Evolutionary conservation across 1,140 invertebrate genomes (phyloP), one percentile per base, ranked within the genome.

Genomic region (Parasteatoda tepidariorum): DNA sequence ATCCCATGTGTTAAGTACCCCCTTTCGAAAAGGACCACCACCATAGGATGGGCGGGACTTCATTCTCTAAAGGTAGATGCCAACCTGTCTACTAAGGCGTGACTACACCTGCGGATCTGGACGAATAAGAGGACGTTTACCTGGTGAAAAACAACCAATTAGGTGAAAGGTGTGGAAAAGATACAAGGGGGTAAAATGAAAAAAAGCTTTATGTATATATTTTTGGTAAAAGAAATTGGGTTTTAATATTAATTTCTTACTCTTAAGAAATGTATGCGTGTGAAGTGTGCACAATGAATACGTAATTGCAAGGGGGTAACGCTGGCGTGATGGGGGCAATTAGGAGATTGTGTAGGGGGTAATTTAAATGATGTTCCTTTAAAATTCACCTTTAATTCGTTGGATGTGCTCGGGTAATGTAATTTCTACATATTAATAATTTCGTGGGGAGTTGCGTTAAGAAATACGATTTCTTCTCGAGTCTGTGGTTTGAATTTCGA

Each of bases 71-170:
- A 79, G 76, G 76, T 79, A 79, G 76, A 79, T 79, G 76, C 76
- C 76, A 79, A 79, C 76, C 34, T 79, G 76, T 79, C 76, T 79
- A 33, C 76, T 57, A 31, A 79, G 76, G 76, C 76, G 76, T 79
- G 62, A 79, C 76, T 41, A 24, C 31, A 79, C 48, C 15, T 68
- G 18, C 28, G 34, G 24, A 38, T 11, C 22, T 68, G 18, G 64
- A 79, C 76, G 76, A 79, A 79, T 79, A 38, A 68, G 76, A 34
- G 76, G 33, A n/a, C 41, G 54, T 54, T 34, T 67, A 57, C 64
- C 48, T 68, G 76, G n/a, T 24, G 24, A 33, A 15, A 24, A 79
- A 33, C 26, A 38, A 9, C 76, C 76, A 79, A 79, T 79, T 79
- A 79, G 76, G 54, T 13, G 61, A 30, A 18, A 48, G 38, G 57